Percentiles rank a stretch among this genome's conserved stretches.
Evolutionary conservation across 2,888 invertebrate species (phyloP).

Genomic region (Ichneumoninae sp.): DNA sequence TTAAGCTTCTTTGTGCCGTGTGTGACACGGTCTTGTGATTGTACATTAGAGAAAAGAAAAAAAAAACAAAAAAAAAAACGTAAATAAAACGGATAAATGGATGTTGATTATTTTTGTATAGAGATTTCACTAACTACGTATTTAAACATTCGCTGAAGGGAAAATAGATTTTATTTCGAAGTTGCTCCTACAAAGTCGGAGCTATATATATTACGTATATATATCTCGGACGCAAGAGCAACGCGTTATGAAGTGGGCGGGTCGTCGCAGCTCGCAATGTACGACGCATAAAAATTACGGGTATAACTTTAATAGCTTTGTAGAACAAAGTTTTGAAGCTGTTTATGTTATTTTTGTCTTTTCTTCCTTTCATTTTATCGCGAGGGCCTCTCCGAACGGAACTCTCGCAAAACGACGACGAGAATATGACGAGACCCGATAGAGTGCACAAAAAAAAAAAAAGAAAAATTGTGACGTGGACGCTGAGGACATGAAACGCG

Average conservation of each 20-base stretch:
- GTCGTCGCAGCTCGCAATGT: conserved; percentile 21
- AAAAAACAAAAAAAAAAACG: conserved; percentile 7
- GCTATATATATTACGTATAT: not conserved
- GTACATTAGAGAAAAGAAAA: conserved; percentile 50
- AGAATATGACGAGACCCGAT: not conserved
- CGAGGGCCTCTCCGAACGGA: conserved; percentile 30
- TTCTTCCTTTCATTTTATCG: conserved; percentile 29
- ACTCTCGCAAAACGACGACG: conserved; percentile 4
- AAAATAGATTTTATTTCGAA: conserved; percentile 54
- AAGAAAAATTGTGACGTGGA: conserved; percentile 27
- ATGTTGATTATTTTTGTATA: conserved; percentile 68
- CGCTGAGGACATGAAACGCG: conserved; percentile 43
- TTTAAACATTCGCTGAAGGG: conserved; percentile 42
- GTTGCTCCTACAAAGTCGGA: not conserved
- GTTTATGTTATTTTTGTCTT: conserved; percentile 30
- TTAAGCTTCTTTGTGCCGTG: conserved; percentile 55
- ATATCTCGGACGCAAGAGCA: conserved; percentile 16
- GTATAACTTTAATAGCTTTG: conserved; percentile 69
- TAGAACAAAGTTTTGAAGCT: conserved; percentile 62
- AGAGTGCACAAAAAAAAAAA: not conserved
- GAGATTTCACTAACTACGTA: conserved; percentile 58
- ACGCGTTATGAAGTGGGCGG: not conserved
- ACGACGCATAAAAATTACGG: conserved; percentile 65
- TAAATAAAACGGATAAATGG: conserved; percentile 43
- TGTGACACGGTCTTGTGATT: conserved; percentile 58